These are phyloP conservation scores for Eupleurogrammus muticus DNA, from an alignment of 2,797 vertebrate species.

Conservation along the genomic window DNA sequence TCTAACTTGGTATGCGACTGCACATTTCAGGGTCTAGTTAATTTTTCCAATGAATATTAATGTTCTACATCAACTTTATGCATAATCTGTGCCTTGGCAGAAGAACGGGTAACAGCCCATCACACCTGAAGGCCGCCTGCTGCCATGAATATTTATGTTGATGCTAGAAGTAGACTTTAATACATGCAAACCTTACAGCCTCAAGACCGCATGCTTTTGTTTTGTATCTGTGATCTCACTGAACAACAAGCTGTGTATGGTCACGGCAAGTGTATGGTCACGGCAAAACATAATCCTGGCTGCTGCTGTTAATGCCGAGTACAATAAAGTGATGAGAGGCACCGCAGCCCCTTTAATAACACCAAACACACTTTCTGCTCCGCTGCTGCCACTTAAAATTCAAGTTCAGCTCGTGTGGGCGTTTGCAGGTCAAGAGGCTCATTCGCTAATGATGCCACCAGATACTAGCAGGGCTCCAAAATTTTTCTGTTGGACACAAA, in stretches of 20 bases:
- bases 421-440: neutral
- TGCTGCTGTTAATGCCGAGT: neutral
- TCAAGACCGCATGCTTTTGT: neutral
- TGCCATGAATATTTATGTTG: constrained; percentile 53
- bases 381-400: neutral
- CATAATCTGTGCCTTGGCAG: constrained; percentile 47
- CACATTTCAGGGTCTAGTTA: constrained; percentile 14
- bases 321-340: neutral
- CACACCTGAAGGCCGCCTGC: constrained; percentile 25
- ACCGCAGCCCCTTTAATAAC: neutral
- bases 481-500: no score
- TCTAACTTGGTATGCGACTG: neutral
- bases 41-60: constrained; percentile 63
- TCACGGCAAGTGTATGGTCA: neutral
- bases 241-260: neutral
- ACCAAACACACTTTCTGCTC: neutral
- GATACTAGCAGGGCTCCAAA: neutral
- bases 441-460: neutral
- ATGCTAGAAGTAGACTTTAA: constrained; percentile 9
- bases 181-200: neutral
- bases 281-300: neutral
- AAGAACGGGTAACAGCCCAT: constrained; percentile 22
- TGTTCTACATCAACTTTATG: constrained; percentile 28
- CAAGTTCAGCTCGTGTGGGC: neutral
- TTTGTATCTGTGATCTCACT: neutral